Conservation (phyloP, 2,113 vertebrate genomes). For the Corapipo altera region DNA sequence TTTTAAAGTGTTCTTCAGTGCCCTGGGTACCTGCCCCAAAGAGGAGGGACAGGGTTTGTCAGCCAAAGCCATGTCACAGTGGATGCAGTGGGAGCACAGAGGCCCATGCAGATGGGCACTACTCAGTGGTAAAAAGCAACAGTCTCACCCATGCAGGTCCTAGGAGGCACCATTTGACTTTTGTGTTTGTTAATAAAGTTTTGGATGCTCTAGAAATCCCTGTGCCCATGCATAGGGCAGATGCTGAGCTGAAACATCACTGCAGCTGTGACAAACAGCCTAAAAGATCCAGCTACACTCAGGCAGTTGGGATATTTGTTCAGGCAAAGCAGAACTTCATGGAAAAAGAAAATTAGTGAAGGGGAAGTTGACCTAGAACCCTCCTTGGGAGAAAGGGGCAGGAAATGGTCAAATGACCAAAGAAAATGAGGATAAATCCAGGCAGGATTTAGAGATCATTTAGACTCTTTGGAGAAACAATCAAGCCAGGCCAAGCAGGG, state of each 20-base stretch:
- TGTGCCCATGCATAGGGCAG: neutral
- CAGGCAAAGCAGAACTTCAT: neutral
- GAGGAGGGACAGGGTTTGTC: neutral
- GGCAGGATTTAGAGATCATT: neutral
- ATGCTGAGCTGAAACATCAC: neutral
- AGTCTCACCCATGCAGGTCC: neutral
- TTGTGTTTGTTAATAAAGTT: neutral
- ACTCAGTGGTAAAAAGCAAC: neutral
- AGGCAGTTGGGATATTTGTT: neutral
- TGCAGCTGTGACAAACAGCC: neutral
- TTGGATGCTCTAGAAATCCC: neutral
- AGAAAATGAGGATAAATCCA: neutral
- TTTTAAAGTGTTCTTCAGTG: constrained; percentile 48
- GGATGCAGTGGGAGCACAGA: neutral
- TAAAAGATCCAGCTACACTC: neutral
- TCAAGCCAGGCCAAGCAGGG: neutral
- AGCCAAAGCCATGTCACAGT: neutral
- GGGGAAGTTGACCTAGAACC: neutral
- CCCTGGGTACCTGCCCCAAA: neutral
- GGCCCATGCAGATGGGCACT: rapidly evolving
- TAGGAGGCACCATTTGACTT: neutral
- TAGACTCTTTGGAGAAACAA: neutral
- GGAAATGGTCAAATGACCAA: neutral
- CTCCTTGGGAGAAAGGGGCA: neutral
- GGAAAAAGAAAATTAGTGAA: neutral